Percentiles rank a stretch among this genome's conserved stretches.
Evolutionary conservation across 2,113 vertebrate species (phyloP).

Genomic region (Dermatemys mawii): DNA sequence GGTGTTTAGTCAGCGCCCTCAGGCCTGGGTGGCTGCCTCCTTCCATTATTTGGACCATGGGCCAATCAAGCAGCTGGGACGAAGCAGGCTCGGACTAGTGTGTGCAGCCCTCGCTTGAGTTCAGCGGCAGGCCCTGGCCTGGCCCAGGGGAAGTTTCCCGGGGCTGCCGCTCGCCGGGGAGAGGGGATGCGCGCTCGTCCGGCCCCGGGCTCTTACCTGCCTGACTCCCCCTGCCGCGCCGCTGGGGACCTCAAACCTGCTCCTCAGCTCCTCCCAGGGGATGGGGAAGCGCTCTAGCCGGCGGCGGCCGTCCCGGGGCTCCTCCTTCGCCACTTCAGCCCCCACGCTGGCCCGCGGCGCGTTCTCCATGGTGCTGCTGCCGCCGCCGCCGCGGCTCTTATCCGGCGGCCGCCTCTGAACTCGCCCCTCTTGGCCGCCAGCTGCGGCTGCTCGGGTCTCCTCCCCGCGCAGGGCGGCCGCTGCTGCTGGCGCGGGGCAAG

Average conservation of each 20-base stretch:
- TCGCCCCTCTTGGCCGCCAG: not conserved
- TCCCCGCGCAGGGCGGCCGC: not conserved
- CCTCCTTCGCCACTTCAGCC: slow-evolving; percentile 50
- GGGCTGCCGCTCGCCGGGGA: accelerated
- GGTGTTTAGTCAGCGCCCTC: not conserved
- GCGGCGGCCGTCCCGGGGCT: slow-evolving; percentile 9
- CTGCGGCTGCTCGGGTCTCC: too few species aligned
- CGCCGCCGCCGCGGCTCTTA: not conserved
- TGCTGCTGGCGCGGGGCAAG: not conserved
- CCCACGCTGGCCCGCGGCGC: not conserved
- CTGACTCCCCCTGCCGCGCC: not conserved
- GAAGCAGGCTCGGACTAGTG: not conserved
- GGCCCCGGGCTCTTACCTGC: slow-evolving; percentile 69
- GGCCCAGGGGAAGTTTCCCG: too few species aligned
- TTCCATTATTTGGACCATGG: not conserved
- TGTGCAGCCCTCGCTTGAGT: not conserved
- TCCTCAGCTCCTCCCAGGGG: slow-evolving; percentile 79
- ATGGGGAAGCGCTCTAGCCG: slow-evolving; percentile 66
- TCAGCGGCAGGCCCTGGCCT: not conserved
- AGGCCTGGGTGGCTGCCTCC: not conserved
- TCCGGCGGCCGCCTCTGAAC: not conserved
- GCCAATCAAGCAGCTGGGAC: too few species aligned
- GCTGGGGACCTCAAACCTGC: slow-evolving; percentile 75
- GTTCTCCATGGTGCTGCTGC: not conserved
- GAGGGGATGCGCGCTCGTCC: accelerated